Percentiles rank a stretch among this genome's conserved stretches.
phyloP scores from a whole-genome alignment of 2,888 invertebrate genomes.

The Drosophila meridiana region DNA sequence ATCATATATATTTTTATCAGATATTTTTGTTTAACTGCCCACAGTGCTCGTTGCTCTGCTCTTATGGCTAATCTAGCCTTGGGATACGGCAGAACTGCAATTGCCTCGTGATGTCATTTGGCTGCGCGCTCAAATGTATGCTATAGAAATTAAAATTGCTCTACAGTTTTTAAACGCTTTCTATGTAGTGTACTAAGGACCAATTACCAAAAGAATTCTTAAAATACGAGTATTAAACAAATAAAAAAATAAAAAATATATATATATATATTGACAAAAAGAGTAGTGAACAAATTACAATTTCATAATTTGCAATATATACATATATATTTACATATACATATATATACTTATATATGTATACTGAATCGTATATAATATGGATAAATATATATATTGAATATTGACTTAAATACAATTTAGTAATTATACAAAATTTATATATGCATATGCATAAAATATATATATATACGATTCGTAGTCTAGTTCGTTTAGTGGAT shows the following conservation, averaged over 20 bases:
- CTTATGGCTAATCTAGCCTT: constrained; percentile 19
- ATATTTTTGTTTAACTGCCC: not conserved
- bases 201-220: constrained; percentile 60
- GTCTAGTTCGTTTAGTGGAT: constrained; percentile 69
- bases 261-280: constrained; percentile 22
- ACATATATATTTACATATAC: constrained; percentile 25
- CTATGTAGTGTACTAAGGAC: constrained; percentile 75
- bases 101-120: constrained; percentile 48
- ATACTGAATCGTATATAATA: constrained; percentile 21
- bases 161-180: constrained; percentile 66
- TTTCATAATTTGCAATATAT: constrained; percentile 60
- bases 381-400: constrained; percentile 35
- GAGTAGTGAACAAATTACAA: constrained; percentile 43
- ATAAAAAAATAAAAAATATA: constrained; percentile 8
- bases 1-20: not conserved
- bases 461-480: constrained; percentile 40
- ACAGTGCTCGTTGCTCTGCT: not conserved
- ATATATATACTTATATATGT: not conserved
- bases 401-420: constrained; percentile 63
- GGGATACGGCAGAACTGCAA: constrained; percentile 27
- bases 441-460: constrained; percentile 32
- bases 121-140: constrained; percentile 51
- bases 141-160: constrained; percentile 58
- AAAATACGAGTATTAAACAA: constrained; percentile 27
- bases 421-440: constrained; percentile 67